These are phyloP conservation scores for Micrasema longulum DNA, from an alignment of 1,140 invertebrate genomes.

Conservation along the genomic window DNA sequence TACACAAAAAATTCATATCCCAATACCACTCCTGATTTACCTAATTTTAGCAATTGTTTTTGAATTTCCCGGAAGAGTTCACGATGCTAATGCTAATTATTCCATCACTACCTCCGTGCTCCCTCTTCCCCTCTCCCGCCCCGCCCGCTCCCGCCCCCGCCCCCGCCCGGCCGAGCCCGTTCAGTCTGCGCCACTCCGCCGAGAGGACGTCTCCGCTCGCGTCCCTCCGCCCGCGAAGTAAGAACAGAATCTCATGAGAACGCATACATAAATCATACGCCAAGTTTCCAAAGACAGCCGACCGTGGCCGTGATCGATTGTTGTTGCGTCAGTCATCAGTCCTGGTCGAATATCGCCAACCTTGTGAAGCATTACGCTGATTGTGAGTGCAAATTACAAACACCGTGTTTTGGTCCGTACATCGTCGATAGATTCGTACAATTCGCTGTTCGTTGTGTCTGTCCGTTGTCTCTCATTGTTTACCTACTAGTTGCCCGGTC, in stretches of 20 bases:
- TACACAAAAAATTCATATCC: too few species aligned
- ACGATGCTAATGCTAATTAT: too few species aligned
- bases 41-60: too few species aligned
- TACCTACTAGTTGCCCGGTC: neutral
- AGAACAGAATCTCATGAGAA: constrained; percentile 1
- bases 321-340: constrained; percentile 19
- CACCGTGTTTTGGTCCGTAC: constrained; percentile 6
- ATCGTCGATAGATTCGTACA: constrained; percentile 5
- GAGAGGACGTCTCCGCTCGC: constrained; percentile 27
- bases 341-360: constrained; percentile 17
- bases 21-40: too few species aligned
- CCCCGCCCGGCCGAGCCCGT: constrained; percentile 28
- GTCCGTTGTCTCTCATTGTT: neutral
- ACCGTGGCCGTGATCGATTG: constrained; percentile 20
- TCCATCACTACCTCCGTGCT: too few species aligned
- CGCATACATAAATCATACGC: neutral
- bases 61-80: too few species aligned
- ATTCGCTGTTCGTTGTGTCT: neutral
- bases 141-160: constrained; percentile 12
- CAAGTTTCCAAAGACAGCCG: constrained; percentile 10
- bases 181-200: constrained; percentile 38
- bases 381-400: constrained; percentile 39
- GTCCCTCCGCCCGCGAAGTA: constrained; percentile 14
- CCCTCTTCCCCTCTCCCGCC: too few species aligned
- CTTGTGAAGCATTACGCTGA: constrained; percentile 31